phyloP scores from a whole-genome alignment of 2,113 vertebrate species.

The Catharus fuscescens region DNA sequence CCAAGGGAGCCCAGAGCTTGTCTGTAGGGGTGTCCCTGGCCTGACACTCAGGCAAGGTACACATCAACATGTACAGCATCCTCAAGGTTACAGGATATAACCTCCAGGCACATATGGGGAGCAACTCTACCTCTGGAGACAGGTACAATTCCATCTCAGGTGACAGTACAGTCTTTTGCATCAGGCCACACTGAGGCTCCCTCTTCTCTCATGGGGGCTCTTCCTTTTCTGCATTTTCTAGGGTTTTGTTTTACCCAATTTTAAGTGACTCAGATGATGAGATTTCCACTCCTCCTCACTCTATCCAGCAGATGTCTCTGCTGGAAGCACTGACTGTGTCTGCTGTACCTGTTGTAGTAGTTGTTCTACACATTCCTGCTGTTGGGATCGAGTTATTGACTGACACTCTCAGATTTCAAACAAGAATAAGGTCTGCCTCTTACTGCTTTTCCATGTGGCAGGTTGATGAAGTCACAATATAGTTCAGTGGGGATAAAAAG shows the following conservation, averaged over 20 bases:
- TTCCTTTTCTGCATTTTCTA: background rate
- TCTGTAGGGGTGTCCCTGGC: accelerated
- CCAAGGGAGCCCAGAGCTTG: background rate
- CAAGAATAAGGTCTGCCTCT: background rate
- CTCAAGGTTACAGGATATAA: no score
- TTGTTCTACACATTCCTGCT: background rate
- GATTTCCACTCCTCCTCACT: background rate
- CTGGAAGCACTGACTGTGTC: background rate
- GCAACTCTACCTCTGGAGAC: background rate
- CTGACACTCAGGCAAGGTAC: background rate
- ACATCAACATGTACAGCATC: background rate
- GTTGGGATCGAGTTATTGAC: background rate
- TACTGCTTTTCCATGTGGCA: accelerated
- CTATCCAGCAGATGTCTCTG: background rate
- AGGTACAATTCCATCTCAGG: background rate
- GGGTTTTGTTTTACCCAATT: background rate
- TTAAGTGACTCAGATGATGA: background rate
- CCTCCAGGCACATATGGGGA: background rate
- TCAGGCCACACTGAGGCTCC: background rate
- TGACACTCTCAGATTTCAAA: background rate
- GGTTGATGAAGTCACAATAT: background rate
- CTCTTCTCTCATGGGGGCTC: background rate
- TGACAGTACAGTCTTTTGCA: background rate
- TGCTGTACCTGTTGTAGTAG: background rate
- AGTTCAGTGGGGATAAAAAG: background rate